Conservation (phyloP, 1,140 invertebrate species). For the Euwallacea fornicatus region DNA sequence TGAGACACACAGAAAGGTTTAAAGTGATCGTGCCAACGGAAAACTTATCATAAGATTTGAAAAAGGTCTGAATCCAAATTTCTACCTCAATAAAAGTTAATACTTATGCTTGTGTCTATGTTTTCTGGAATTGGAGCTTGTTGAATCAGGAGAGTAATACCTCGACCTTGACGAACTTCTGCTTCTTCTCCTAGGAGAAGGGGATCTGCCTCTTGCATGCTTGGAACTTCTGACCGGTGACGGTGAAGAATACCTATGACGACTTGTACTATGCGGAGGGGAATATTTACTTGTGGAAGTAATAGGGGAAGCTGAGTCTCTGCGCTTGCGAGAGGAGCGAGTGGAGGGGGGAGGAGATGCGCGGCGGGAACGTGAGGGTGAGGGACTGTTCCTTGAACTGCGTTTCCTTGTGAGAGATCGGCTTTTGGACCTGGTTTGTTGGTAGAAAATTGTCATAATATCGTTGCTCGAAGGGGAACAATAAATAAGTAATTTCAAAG, state of each 20-base stretch:
- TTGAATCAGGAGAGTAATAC: slow-evolving; percentile 47
- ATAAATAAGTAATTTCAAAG: too few species aligned
- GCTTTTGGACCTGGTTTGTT: slow-evolving; percentile 52
- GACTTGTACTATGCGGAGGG: slow-evolving; percentile 42
- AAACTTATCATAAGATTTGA: too few species aligned
- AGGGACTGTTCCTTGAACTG: slow-evolving; percentile 46
- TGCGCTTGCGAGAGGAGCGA: slow-evolving; percentile 45
- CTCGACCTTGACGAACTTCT: slow-evolving; percentile 44
- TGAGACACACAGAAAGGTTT: too few species aligned
- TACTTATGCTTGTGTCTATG: slow-evolving; percentile 53
- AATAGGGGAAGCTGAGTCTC: slow-evolving; percentile 48
- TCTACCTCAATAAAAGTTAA: slow-evolving; percentile 28
- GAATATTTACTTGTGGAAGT: slow-evolving; percentile 49
- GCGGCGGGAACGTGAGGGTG: slow-evolving; percentile 48
- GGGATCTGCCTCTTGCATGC: slow-evolving; percentile 34
- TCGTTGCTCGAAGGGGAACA: neutral
- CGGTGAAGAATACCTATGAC: slow-evolving; percentile 43
- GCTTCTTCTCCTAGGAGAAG: slow-evolving; percentile 43
- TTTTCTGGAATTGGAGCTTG: slow-evolving; percentile 42
- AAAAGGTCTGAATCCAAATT: too few species aligned
- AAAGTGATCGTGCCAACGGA: too few species aligned
- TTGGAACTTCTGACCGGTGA: slow-evolving; percentile 38
- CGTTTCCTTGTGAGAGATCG: slow-evolving; percentile 50
- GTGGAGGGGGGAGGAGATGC: slow-evolving; percentile 47
- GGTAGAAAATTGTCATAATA: slow-evolving; percentile 34